Evolutionary conservation across 2,113 vertebrate species (phyloP), one percentile per base, ranked within the genome.

Genomic region (Melanostigma gelatinosum): DNA sequence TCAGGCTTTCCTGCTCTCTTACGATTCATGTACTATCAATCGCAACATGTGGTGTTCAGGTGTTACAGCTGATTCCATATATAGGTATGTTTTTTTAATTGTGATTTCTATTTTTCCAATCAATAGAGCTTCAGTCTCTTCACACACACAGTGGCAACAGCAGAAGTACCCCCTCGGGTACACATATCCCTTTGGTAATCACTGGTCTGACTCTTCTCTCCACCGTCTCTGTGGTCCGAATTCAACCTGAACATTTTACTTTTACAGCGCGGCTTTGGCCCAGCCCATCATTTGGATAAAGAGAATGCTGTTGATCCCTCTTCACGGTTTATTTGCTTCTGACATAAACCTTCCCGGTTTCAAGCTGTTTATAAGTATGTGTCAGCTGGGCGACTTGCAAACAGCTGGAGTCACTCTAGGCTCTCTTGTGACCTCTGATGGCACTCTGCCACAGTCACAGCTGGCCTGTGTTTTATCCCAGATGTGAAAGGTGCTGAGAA

Each of bases 351-450:
- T 78, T 69, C 78, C 70, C 84, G 73, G 71, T 75, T 76, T 81
- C 61, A 81, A 72, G 82, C 83, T 82, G 79, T 84, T 88, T 84
- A 79, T 63, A 50, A 67, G 85, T 83, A 55, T 85, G 81, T 80
- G 82, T 91, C 85, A 80, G 80, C 77, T 80, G 81, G 74, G 55
- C 55, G 16, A 57, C 80, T 69, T 79, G 79, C 75, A 79, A 81
- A 82, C 87, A 87, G 80, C 87, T 89, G 85, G 88, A 92, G 81
- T 76, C 72, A 74, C 69, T 82, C 81, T 79, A 69, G 79, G 82
- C 71, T 82, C 76, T n/a, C 69, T 40, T 78, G 75, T 89, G 87
- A 93, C 92, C 92, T 87, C 80, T 52, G 62, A 89, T 80, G 87
- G 85, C 77, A 20, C 65, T 29, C 27, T 32, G 73, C 84, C 88